Percentiles rank a stretch among this genome's conserved stretches.
These are phyloP conservation scores for Ophiodon elongatus DNA, from an alignment of 2,113 vertebrate species.

Conservation along the genomic window DNA sequence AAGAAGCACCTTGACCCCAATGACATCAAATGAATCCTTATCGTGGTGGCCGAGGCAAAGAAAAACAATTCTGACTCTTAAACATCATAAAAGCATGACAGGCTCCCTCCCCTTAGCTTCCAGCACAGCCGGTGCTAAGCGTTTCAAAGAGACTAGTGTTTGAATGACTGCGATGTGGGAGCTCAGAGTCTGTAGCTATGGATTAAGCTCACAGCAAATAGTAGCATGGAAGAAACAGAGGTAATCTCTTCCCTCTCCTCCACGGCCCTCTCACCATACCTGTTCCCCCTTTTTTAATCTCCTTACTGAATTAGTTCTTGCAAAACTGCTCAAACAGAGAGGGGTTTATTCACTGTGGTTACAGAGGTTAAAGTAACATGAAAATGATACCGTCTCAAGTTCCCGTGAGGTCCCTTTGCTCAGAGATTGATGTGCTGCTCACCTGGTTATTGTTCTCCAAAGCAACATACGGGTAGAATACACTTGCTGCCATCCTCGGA, in stretches of 20 bases:
- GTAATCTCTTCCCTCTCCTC: conserved; percentile 79
- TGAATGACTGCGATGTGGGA: conserved; percentile 75
- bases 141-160: conserved; percentile 69
- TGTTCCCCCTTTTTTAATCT: conserved; percentile 76
- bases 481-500: background rate
- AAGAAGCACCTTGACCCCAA: conserved; percentile 46
- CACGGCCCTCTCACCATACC: conserved; percentile 73
- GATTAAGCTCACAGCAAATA: conserved; percentile 81
- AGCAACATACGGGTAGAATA: conserved; percentile 21
- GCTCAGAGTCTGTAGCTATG: conserved; percentile 72
- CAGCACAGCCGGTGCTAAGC: conserved; percentile 51
- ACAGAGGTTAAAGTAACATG: conserved; percentile 67
- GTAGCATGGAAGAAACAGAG: conserved; percentile 80
- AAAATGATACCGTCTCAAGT: conserved; percentile 49
- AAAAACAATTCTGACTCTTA: conserved; percentile 67
- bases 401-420: conserved; percentile 31
- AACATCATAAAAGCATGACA: conserved; percentile 64
- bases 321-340: conserved; percentile 75
- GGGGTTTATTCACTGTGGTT: conserved; percentile 58
- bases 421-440: conserved; percentile 30
- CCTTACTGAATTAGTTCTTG: conserved; percentile 79
- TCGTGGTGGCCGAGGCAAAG: conserved; percentile 44
- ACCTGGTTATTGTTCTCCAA: conserved; percentile 56
- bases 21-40: conserved; percentile 53
- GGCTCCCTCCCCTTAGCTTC: conserved; percentile 49